These are phyloP conservation scores for Brachystomella parvula DNA, from an alignment of 1,140 invertebrate species.

Conservation along the genomic window DNA sequence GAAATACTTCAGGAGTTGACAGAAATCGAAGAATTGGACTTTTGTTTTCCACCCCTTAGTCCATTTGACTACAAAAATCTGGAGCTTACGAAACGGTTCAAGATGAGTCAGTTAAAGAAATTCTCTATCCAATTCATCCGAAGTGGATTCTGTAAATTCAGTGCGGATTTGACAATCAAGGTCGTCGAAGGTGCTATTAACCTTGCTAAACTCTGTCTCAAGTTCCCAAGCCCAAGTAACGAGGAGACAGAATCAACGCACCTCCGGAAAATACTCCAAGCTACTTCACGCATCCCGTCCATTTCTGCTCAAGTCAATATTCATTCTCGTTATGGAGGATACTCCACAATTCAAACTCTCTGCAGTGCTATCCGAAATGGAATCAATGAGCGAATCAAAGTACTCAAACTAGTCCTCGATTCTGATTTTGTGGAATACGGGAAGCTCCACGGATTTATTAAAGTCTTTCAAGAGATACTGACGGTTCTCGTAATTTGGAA, in stretches of 20 bases:
- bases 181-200: background rate
- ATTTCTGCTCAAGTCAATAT: too few species aligned
- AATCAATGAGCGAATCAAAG: background rate
- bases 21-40: background rate
- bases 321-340: background rate
- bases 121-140: background rate
- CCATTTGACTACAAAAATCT: background rate
- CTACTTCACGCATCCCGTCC: background rate
- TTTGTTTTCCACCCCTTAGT: background rate
- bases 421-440: background rate
- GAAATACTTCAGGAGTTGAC: background rate
- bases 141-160: conserved; percentile 4
- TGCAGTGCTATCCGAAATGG: background rate
- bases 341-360: background rate
- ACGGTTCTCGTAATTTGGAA: background rate
- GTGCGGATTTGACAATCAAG: background rate
- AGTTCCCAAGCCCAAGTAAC: background rate
- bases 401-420: background rate
- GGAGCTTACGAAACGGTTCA: background rate
- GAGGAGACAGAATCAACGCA: background rate
- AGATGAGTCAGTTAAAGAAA: background rate
- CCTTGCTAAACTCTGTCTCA: background rate
- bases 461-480: background rate
- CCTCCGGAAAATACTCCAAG: background rate
- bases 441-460: background rate